A percentile compares a stretch with the other conserved stretches of the same genome.
phyloP scores from a whole-genome alignment of 2,113 vertebrate species.

The Cryptotis parvus region DNA sequence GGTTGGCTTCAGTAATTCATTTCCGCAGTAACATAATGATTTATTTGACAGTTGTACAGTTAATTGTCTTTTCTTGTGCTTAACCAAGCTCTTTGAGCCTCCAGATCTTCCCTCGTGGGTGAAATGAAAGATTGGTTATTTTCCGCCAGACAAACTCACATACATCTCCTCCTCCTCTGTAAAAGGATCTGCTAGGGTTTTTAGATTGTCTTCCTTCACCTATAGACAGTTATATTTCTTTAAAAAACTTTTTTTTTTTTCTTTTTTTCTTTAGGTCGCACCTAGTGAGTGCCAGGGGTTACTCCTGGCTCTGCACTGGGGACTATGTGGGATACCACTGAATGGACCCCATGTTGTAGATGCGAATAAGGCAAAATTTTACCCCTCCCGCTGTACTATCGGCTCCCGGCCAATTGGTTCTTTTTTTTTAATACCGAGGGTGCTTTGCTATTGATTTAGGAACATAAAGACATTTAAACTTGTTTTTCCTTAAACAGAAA shows the following conservation, averaged over 20 bases:
- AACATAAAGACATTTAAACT: constrained; percentile 29
- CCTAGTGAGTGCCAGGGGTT: too few species aligned
- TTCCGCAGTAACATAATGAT: neutral
- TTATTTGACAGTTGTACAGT: neutral
- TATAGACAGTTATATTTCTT: neutral
- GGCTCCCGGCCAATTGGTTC: neutral
- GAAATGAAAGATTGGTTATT: neutral
- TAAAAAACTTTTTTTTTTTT: neutral
- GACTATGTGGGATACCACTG: too few species aligned
- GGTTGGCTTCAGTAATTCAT: neutral
- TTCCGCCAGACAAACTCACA: neutral
- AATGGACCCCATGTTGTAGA: too few species aligned
- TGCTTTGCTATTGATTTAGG: neutral
- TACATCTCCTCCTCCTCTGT: neutral
- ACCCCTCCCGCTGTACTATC: too few species aligned
- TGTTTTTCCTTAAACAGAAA: neutral
- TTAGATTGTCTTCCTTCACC: neutral
- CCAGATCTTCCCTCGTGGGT: neutral
- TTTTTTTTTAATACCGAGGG: neutral
- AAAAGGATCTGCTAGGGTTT: neutral
- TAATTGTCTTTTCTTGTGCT: neutral
- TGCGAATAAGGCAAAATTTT: too few species aligned
- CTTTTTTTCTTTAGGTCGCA: too few species aligned
- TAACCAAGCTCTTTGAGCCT: neutral
- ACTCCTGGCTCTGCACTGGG: too few species aligned